Conservation (phyloP, 2,888 invertebrate species). For the Rhyacophila evoluta region DNA sequence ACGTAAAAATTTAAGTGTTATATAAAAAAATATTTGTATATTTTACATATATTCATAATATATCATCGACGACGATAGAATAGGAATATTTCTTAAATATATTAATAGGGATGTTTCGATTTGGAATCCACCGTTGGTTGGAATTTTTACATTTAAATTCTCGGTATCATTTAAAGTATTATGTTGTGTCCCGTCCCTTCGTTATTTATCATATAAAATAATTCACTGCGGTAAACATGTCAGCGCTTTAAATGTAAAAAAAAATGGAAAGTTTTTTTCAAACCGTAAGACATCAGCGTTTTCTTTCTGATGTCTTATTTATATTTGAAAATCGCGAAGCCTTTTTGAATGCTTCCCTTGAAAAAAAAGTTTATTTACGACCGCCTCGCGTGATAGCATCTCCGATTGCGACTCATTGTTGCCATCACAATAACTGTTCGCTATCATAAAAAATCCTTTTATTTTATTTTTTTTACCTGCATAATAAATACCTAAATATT, state of each 20-base stretch:
- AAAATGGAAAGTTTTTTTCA: background rate
- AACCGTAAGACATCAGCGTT: conserved; percentile 37
- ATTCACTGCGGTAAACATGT: background rate
- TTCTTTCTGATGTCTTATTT: conserved; percentile 43
- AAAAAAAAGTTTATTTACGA: conserved; percentile 48
- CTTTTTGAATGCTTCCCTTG: conserved; percentile 41
- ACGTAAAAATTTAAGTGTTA: no score
- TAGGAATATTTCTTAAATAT: no score
- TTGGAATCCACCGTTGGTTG: no score
- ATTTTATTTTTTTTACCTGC: conserved; percentile 3
- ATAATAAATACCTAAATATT: background rate
- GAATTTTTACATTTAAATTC: no score
- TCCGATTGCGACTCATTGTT: conserved; percentile 13
- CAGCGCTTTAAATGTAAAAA: conserved; percentile 11
- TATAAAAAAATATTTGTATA: no score
- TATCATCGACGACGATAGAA: no score
- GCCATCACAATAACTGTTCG: conserved; percentile 2
- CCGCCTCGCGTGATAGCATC: conserved; percentile 49
- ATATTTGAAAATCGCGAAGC: conserved; percentile 39
- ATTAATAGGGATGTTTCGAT: no score
- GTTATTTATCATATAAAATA: background rate
- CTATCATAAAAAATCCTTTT: conserved; percentile 6
- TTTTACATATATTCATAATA: no score
- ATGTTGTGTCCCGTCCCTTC: background rate
- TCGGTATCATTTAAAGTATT: no score